Evolutionary conservation across 2,113 vertebrate genomes (phyloP).

Genomic region (Ceyx margarethae): DNA sequence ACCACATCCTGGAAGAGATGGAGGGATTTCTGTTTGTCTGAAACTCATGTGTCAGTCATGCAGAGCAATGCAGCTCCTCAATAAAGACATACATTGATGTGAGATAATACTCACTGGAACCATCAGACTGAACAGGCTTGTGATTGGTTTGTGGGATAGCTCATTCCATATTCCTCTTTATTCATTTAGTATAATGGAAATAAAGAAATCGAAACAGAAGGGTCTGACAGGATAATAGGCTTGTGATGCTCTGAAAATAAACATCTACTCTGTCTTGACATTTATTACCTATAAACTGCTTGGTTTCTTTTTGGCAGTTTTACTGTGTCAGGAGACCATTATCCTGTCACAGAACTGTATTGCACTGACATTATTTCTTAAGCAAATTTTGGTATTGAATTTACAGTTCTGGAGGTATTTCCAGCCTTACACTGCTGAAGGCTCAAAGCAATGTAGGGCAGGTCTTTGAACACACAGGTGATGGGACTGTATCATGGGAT

Average conservation of each 20-base stretch:
- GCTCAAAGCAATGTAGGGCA: not conserved
- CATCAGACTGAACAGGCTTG: not conserved
- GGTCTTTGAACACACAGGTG: not conserved
- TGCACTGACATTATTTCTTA: constrained; percentile 45
- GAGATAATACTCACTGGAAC: not conserved
- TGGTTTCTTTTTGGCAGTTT: constrained; percentile 53
- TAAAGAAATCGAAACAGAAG: constrained; percentile 22
- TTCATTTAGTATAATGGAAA: constrained; percentile 40
- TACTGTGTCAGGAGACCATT: constrained; percentile 48
- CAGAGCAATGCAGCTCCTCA: not conserved
- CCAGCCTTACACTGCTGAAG: not conserved
- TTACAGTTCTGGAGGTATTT: constrained; percentile 8
- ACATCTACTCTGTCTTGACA: constrained; percentile 8
- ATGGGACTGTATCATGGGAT: not conserved
- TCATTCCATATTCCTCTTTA: not conserved
- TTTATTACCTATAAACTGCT: constrained; percentile 54
- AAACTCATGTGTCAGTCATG: not conserved
- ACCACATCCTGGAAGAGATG: not conserved
- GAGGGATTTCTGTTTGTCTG: rapidly evolving
- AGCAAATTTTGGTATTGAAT: constrained; percentile 44
- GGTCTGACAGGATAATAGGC: constrained; percentile 43
- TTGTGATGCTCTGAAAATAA: constrained; percentile 48
- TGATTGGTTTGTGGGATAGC: not conserved
- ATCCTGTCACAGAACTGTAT: constrained; percentile 27
- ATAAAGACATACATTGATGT: rapidly evolving